Evolutionary conservation across 2,113 vertebrate species (phyloP), one percentile per base, ranked within the genome.

Genomic region (Pongo pygmaeus): DNA sequence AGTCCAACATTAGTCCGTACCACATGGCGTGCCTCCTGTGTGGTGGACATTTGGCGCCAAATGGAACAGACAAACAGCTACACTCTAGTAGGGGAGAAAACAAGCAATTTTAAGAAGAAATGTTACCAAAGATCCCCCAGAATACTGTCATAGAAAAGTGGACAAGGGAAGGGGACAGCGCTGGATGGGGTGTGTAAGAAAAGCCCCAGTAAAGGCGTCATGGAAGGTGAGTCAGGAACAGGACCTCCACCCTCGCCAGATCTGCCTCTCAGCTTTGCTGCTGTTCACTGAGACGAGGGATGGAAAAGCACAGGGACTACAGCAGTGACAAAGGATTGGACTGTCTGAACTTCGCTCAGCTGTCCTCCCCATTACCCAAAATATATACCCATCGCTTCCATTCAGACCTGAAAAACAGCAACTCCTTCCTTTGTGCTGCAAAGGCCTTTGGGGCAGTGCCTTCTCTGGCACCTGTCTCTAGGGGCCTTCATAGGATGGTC

Each of bases 21-120:
- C 6, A 4, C 52, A 59, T 23, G 14, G 75, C 43, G 14, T 6
- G 55, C 22, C 79, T 64, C 25, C 50, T 10, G n/a, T 48, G 46
- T 48, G 81, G 85, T 80, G 64, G 80, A 50, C 13, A 2, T n/a
- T 79, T 57, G 67, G 48, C 1, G 3, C 10, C 23, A 77, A 93
- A 77, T 59, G 85, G 46, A 14, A 69, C 61, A 22, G 16, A 67
- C 23, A 35, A 69, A 89, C 27, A 23, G 20, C 55, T 92, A 38
- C 32, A 50, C 88, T 77, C 72, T 27, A 78, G 52, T 38, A 74
- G 43, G 3, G 27, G 27, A 32, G 61, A 92, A 97, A 93, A 94
- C 32, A 91, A 92, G 84, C 16, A 30, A 50, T 70, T 72, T 92
- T 48, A 84, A 61, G 81, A 96, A 95, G 91, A 95, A 48, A 57